Evolutionary conservation across 2,797 vertebrate genomes (phyloP).

Genomic region (Arctocebus calabarensis): DNA sequence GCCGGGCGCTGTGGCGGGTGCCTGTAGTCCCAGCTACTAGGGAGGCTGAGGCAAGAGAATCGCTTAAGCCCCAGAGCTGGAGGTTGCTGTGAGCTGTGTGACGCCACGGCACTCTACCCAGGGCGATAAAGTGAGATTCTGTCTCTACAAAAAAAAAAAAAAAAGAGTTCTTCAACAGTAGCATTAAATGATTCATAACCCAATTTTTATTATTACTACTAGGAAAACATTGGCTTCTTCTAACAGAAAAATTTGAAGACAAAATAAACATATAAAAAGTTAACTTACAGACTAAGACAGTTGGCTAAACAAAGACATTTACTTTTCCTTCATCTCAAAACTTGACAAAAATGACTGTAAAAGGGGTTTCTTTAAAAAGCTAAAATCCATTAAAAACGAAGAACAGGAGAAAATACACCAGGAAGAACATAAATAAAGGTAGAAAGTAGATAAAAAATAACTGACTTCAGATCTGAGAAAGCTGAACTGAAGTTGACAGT

Average conservation of each 20-base stretch:
- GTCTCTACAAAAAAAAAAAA: no score
- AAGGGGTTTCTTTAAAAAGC: not conserved
- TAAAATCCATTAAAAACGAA: not conserved
- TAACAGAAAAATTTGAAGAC: not conserved
- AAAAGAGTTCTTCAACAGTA: not conserved
- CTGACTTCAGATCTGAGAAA: not conserved
- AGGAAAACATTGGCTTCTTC: constrained; percentile 1
- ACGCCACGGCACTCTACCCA: no score
- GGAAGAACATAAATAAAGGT: not conserved
- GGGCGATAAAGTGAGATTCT: no score
- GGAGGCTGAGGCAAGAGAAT: no score
- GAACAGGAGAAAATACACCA: not conserved
- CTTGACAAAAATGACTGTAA: not conserved
- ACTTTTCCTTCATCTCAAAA: constrained; percentile 11
- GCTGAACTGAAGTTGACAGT: not conserved
- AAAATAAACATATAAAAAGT: not conserved
- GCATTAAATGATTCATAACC: not conserved
- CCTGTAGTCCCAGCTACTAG: no score
- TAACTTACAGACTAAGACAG: not conserved
- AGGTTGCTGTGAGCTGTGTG: no score
- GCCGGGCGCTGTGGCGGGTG: no score
- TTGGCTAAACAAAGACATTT: not conserved
- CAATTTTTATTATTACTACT: constrained; percentile 10
- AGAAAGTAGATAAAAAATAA: not conserved
- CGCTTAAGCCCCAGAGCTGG: no score